Percentiles rank a stretch among this genome's conserved stretches.
These are phyloP conservation scores for Bombus pyrosoma DNA, from an alignment of 1,140 invertebrate species.

Conservation along the genomic window DNA sequence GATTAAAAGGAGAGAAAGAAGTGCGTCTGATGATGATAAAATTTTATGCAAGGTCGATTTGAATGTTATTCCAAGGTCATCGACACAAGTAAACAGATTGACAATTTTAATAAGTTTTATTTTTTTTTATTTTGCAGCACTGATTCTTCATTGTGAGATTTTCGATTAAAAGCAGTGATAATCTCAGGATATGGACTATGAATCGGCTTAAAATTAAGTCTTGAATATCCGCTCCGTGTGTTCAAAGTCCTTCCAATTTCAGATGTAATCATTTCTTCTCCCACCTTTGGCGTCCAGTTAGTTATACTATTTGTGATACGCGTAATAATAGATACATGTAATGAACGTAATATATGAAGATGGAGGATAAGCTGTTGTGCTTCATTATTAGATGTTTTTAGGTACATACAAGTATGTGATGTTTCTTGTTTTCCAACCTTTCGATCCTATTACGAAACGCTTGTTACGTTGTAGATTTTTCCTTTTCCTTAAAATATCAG, in stretches of 20 bases:
- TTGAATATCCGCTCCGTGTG: not conserved
- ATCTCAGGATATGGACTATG: not conserved
- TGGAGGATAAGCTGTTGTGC: not conserved
- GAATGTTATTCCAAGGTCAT: no score
- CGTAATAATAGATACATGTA: not conserved
- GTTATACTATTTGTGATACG: not conserved
- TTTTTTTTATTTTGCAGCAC: not conserved
- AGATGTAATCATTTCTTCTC: not conserved
- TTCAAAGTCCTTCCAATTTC: not conserved
- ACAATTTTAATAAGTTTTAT: not conserved
- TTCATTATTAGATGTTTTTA: no score
- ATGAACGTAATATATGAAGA: not conserved
- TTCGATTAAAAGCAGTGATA: no score
- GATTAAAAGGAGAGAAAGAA: no score
- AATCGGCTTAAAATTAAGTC: not conserved
- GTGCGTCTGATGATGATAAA: no score
- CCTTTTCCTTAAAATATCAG: not conserved
- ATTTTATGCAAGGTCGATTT: no score
- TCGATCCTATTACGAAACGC: not conserved
- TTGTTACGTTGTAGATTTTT: not conserved
- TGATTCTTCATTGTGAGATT: not conserved
- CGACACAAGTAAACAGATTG: not conserved
- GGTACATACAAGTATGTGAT: not conserved
- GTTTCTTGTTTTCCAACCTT: not conserved
- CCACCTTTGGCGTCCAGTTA: not conserved